Conservation (phyloP, 2,113 vertebrate species). For the Lipophrys pholis region DNA sequence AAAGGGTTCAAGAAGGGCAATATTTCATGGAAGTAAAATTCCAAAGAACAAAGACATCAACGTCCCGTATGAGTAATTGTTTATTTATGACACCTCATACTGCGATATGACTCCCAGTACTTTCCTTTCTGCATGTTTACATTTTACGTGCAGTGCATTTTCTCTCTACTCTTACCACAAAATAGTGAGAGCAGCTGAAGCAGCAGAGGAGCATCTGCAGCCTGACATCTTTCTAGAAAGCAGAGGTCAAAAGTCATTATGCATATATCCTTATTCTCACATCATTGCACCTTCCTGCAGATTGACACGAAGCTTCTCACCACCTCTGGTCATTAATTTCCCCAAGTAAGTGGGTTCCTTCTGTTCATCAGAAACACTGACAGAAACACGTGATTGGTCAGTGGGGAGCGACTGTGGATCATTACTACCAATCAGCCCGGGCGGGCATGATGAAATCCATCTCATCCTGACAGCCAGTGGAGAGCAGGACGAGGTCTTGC, state of each 20-base stretch:
- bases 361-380: slow-evolving; percentile 43
- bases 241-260: slow-evolving; percentile 33
- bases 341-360: slow-evolving; percentile 35
- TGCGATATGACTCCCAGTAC: too few relatives aligned
- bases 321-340: slow-evolving; percentile 41
- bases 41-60: too few relatives aligned
- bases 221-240: slow-evolving; percentile 13
- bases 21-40: too few relatives aligned
- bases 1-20: too few relatives aligned
- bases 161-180: too few relatives aligned
- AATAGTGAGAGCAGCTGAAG: too few relatives aligned
- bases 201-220: not conserved
- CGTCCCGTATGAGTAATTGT: too few relatives aligned
- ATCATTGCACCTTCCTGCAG: slow-evolving; percentile 25
- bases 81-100: too few relatives aligned
- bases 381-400: slow-evolving; percentile 70
- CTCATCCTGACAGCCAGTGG: slow-evolving; percentile 26
- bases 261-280: slow-evolving; percentile 13
- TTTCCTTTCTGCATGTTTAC: too few relatives aligned
- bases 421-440: slow-evolving; percentile 72
- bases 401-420: slow-evolving; percentile 61
- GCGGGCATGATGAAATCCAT: slow-evolving; percentile 59
- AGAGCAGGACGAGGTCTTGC: slow-evolving; percentile 27
- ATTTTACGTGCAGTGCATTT: too few relatives aligned
- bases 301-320: slow-evolving; percentile 10